Conservation (phyloP, 2,888 invertebrate species). For the Torymus tubicola region DNA sequence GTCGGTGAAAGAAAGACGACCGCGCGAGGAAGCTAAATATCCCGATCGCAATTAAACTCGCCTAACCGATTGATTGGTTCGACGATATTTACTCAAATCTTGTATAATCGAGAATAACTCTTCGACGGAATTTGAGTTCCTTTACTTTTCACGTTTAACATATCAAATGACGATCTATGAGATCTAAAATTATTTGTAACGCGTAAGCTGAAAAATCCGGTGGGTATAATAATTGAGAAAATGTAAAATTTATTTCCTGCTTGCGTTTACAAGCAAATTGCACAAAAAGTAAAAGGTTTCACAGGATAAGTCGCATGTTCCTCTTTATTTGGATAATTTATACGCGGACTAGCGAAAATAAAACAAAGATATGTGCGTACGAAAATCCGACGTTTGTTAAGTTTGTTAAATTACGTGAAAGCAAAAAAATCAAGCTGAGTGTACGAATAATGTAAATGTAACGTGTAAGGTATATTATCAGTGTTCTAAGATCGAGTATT, state of each 20-base stretch:
- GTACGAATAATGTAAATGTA: conserved; percentile 39
- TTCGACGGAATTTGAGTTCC: conserved; percentile 58
- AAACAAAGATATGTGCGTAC: conserved; percentile 9
- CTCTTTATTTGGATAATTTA: conserved; percentile 34
- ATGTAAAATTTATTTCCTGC: conserved; percentile 4
- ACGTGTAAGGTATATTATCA: conserved; percentile 35
- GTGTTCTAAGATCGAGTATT: conserved; percentile 44
- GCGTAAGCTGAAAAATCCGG: conserved; percentile 32
- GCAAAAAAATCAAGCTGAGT: conserved; percentile 27
- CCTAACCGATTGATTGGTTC: conserved; percentile 37
- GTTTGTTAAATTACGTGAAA: conserved; percentile 44
- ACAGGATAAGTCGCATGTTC: conserved; percentile 49
- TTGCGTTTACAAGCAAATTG: conserved; percentile 42
- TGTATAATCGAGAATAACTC: conserved; percentile 45
- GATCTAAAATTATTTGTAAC: conserved; percentile 56
- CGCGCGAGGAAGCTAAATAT: conserved; percentile 1
- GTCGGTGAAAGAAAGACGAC: conserved; percentile 19
- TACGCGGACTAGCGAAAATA: conserved; percentile 10
- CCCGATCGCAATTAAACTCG: conserved; percentile 32
- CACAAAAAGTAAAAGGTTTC: conserved; percentile 38
- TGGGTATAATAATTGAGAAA: conserved; percentile 17
- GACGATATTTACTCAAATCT: conserved; percentile 30
- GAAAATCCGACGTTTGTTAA: conserved; percentile 44
- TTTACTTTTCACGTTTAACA: conserved; percentile 67
- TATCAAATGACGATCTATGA: conserved; percentile 70